Evolutionary conservation across 2,113 vertebrate species (phyloP), one percentile per base, ranked within the genome.

Genomic region (Condylura cristata): DNA sequence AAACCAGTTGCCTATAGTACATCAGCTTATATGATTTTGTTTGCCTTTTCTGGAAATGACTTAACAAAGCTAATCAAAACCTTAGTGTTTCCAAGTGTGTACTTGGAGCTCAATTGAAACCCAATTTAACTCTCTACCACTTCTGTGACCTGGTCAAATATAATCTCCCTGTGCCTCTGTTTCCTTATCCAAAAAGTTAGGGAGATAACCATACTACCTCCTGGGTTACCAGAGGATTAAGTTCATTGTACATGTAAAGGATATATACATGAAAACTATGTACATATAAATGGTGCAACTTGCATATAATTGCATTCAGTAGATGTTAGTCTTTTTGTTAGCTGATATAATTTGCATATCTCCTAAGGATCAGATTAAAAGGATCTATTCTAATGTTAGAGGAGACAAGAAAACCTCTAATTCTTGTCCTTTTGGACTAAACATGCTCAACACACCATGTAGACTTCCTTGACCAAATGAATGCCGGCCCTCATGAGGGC

Each of bases 401-500:
- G 22, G n/a, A 66, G 60, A n/a, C 0, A 13, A 12, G 24, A 22
- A 68, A 58, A 48, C 17, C 13, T 8, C 12, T 58, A 5, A 24
- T 51, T 75, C 32, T 17, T 14, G 13, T 13, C 3, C 18, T 44
- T 6, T 12, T 2, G 18, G 6, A 46, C 17, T 53, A 37, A 72
- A 12, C 6, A 32, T 56, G 17, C 3, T 26, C 53, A 32, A 56
- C 74, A 30, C 8, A 56, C 24, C 7, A 0, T 8, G n/a, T 14
- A 63, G 14, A 41, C 32, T 63, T 80, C 3, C 3, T 20, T 39
- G 39, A 28, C 56, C 22, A 24, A 26, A 8, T 9, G 26, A 28
- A 24, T 41, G 0, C 16, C 22, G n/a, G 16, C 16, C 18, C 11
- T n/a, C 0, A 51, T n/a, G n/a, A 20, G 17, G 30, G 13, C 39